Conservation (phyloP, 1,140 invertebrate species). For the Cyphomyrmex costatus region DNA sequence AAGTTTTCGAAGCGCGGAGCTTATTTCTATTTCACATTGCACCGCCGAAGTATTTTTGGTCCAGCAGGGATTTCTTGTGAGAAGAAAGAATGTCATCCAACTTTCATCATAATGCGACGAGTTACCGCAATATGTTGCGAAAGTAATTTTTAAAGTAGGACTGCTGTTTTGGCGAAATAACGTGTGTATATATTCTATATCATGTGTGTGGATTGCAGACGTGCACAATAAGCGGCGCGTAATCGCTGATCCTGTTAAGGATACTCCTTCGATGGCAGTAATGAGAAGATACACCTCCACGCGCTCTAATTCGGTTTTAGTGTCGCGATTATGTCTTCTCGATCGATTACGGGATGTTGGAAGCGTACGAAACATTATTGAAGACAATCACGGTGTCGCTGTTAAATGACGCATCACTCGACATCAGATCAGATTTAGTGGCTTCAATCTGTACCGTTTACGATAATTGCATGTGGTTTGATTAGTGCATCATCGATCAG, state of each 20-base stretch:
- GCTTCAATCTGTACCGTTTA: constrained; percentile 74
- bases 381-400: constrained; percentile 61
- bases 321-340: constrained; percentile 45
- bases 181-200: neutral
- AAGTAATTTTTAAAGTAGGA: constrained; percentile 64
- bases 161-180: neutral
- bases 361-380: constrained; percentile 34
- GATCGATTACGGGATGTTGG: constrained; percentile 37
- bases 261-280: neutral
- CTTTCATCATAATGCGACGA: constrained; percentile 62
- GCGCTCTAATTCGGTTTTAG: constrained; percentile 43
- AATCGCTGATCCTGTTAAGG: constrained; percentile 43
- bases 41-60: constrained; percentile 56
- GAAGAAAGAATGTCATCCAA: constrained; percentile 42
- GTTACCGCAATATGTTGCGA: constrained; percentile 61
- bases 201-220: neutral
- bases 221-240: neutral
- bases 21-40: constrained; percentile 59
- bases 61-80: constrained; percentile 46
- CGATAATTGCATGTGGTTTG: constrained; percentile 74
- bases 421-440: constrained; percentile 74
- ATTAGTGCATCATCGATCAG: constrained; percentile 69
- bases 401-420: constrained; percentile 73
- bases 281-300: constrained; percentile 28
- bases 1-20: constrained; percentile 43